Evolutionary conservation across 30 jellyfish, hydroid and myxozoan genomes (phyloP), one percentile per base, ranked within the genome.

Genomic region (Aurelia coerulea): DNA sequence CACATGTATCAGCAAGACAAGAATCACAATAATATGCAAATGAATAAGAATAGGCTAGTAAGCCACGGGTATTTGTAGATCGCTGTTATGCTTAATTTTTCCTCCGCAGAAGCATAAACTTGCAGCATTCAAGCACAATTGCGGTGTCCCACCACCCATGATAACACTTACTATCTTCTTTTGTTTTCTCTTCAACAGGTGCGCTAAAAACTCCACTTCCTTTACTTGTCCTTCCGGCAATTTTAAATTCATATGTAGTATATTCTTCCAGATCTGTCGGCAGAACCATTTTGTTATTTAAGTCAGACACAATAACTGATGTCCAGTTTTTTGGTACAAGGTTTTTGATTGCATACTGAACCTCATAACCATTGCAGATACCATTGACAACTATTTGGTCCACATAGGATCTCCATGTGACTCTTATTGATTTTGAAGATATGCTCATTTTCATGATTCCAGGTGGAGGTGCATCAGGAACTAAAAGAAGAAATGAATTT

Each of bases 161-260:
- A 37, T 4, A 2, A 37, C 49, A 80, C 83, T 60, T 62, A 84
- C 93, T 62, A 64, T 86, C 95, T 60, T 76, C 89, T 79, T 9
- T 75, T 12, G 95, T 86, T 33, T 79, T 75, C 54, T 68, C 95
- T 69, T 86, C 95, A 15, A 37, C 78, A 18, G 56, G 58, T 2
- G 78, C 85, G 68, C 85, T 76, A 62, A 62, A 76, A 46, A 46
- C 65, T 56, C 95, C 95, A 17, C 64, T 76, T 31, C 89, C 95
- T 75, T 75, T 75, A 58, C 77, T 32, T 31, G 95, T 86, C 64
- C 85, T 74, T n/a, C 81, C 93, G 39, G 93, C 87, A 14, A 84
- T 78, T 31, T 62, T 77, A 71, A 84, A 84, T 42, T 73, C 88
- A 31, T 84, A 84, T 11, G 49, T 39, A n/a, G 75, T 63, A 51